These are phyloP conservation scores for Nebria ingens DNA, from an alignment of 1,140 invertebrate genomes.

Conservation along the genomic window DNA sequence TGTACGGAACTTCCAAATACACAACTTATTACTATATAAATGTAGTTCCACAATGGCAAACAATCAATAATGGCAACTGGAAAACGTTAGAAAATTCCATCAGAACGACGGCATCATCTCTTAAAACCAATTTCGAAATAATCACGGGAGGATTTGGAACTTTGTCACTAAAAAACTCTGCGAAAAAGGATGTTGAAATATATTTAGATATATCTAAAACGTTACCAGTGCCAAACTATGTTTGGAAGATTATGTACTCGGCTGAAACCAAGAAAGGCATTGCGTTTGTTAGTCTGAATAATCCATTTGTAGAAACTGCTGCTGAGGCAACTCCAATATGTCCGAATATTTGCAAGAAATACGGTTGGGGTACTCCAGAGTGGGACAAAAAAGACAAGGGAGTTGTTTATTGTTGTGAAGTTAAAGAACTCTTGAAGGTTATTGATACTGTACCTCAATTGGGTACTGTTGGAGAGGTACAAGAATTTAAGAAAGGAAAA, in stretches of 20 bases:
- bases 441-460: slow-evolving; percentile 15
- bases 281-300: slow-evolving; percentile 39
- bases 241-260: slow-evolving; percentile 38
- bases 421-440: slow-evolving; percentile 23
- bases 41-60: slow-evolving; percentile 42
- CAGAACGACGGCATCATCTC: slow-evolving; percentile 24
- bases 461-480: slow-evolving; percentile 11
- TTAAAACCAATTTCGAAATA: slow-evolving; percentile 26
- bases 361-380: slow-evolving; percentile 22
- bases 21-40: slow-evolving; percentile 45
- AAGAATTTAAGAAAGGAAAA: too few species aligned
- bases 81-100: slow-evolving; percentile 34
- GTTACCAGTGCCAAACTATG: slow-evolving; percentile 36
- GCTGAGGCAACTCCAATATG: slow-evolving; percentile 24
- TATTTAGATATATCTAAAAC: slow-evolving; percentile 28
- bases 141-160: slow-evolving; percentile 34
- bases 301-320: slow-evolving; percentile 31
- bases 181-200: too few species aligned
- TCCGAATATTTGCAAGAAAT: slow-evolving; percentile 29
- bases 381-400: slow-evolving; percentile 28
- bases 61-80: slow-evolving; percentile 41
- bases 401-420: slow-evolving; percentile 34
- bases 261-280: slow-evolving; percentile 28
- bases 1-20: slow-evolving; percentile 36
- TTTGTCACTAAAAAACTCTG: slow-evolving; percentile 27